phyloP scores from a whole-genome alignment of 2,888 invertebrate species.

The Baccha elongata region DNA sequence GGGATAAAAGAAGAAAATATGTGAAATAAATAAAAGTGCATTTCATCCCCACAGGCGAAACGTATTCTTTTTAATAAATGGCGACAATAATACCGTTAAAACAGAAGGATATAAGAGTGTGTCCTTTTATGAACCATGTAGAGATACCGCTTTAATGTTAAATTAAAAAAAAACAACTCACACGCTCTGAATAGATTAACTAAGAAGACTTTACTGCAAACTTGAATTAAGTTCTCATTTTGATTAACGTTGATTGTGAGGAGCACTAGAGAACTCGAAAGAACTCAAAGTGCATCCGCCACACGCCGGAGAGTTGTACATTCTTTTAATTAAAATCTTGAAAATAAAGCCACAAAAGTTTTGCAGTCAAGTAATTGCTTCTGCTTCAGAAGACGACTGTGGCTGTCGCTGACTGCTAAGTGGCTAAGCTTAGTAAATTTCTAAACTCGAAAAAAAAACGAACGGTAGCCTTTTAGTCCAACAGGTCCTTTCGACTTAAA shows the following conservation, averaged over 20 bases:
- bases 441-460: background rate
- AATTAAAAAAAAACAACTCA: background rate
- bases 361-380: background rate
- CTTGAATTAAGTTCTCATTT: conserved; percentile 9
- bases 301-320: background rate
- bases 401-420: background rate
- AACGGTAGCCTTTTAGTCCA: background rate
- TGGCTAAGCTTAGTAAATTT: background rate
- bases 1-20: conserved; percentile 17
- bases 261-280: conserved; percentile 5
- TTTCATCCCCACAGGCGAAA: background rate
- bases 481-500: conserved; percentile 18
- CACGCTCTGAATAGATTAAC: background rate
- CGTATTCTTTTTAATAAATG: conserved; percentile 32
- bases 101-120: conserved; percentile 31
- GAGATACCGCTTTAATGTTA: background rate
- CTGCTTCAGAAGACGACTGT: background rate
- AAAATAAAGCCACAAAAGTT: conserved; percentile 26
- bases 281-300: conserved; percentile 13
- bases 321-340: conserved; percentile 38
- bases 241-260: conserved; percentile 23
- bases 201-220: conserved; percentile 1
- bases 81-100: conserved; percentile 44
- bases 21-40: conserved; percentile 26
- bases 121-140: conserved; percentile 8